Percentiles rank a stretch among this genome's conserved stretches.
Evolutionary conservation across 2,888 invertebrate genomes (phyloP).

Genomic region (Baronia brevicornis): DNA sequence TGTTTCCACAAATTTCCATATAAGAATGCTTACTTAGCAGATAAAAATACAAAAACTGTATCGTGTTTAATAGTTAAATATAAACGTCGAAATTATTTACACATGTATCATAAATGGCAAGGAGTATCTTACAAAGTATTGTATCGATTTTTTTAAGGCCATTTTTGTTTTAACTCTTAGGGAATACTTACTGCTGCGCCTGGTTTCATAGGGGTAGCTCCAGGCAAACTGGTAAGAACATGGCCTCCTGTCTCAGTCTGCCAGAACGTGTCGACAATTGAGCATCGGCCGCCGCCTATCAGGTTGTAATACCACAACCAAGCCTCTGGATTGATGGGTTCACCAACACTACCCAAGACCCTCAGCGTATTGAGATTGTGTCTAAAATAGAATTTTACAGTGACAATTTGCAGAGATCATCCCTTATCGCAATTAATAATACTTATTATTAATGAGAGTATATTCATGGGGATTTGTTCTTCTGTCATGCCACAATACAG

Average conservation of each 20-base stretch:
- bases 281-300: constrained; percentile 88
- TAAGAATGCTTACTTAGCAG: too few species aligned
- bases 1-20: too few species aligned
- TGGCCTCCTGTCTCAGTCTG: constrained; percentile 99
- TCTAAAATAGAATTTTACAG: constrained; percentile 58
- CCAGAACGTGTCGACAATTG: constrained; percentile 99
- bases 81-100: too few species aligned
- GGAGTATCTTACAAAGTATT: not conserved
- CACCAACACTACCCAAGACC: constrained; percentile 97
- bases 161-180: not conserved
- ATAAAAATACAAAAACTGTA: too few species aligned
- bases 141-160: not conserved
- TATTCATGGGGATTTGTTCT: too few species aligned
- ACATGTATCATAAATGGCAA: not conserved
- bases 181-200: constrained; percentile 90
- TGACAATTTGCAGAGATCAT: too few species aligned
- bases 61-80: too few species aligned
- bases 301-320: constrained; percentile 96
- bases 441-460: too few species aligned
- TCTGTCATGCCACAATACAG: too few species aligned
- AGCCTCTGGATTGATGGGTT: constrained; percentile 98
- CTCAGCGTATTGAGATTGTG: constrained; percentile 79
- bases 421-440: too few species aligned
- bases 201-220: constrained; percentile 97
- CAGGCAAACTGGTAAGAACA: constrained; percentile 95